phyloP scores from a whole-genome alignment of 2,888 invertebrate species.

The Drosophila mimetica region DNA sequence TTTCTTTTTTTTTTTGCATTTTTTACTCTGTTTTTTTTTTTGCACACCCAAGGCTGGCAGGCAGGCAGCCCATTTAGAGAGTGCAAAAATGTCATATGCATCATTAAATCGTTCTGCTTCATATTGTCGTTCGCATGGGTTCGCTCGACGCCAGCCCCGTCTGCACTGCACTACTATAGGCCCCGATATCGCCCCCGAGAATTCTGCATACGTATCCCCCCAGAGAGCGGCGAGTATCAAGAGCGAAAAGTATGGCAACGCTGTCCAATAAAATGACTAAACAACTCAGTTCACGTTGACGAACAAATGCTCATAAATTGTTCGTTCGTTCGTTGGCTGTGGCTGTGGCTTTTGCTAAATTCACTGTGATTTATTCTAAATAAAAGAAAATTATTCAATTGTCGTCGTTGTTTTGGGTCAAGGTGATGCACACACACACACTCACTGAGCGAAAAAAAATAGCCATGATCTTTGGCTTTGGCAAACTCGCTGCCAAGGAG shows the following conservation, averaged over 20 bases:
- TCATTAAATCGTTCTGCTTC: slow-evolving; percentile 81
- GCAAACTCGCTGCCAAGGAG: slow-evolving; percentile 78
- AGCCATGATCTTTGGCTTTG: slow-evolving; percentile 77
- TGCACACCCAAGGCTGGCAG: slow-evolving; percentile 48
- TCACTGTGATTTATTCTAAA: slow-evolving; percentile 76
- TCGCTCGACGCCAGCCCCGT: slow-evolving; percentile 32
- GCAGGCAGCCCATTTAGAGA: slow-evolving; percentile 73
- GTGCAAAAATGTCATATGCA: slow-evolving; percentile 82
- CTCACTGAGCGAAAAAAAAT: slow-evolving; percentile 14
- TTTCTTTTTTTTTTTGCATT: slow-evolving; percentile 3
- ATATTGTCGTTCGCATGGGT: slow-evolving; percentile 73
- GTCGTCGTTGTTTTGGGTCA: slow-evolving; percentile 82
- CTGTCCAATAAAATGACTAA: slow-evolving; percentile 76
- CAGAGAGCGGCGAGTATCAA: slow-evolving; percentile 44
- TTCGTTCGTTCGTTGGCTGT: slow-evolving; percentile 27
- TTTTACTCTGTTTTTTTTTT: slow-evolving; percentile 30
- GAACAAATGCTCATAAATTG: slow-evolving; percentile 74
- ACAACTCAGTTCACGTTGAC: slow-evolving; percentile 66
- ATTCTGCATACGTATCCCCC: slow-evolving; percentile 21
- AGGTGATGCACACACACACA: slow-evolving; percentile 69
- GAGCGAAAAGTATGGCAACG: slow-evolving; percentile 73
- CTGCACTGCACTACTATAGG: too few relatives aligned
- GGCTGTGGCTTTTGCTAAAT: slow-evolving; percentile 60
- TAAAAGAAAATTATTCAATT: slow-evolving; percentile 82
- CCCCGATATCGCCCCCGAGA: slow-evolving; percentile 18